Conservation (phyloP, 1,140 invertebrate genomes). For the Colletes latitarsis region DNA sequence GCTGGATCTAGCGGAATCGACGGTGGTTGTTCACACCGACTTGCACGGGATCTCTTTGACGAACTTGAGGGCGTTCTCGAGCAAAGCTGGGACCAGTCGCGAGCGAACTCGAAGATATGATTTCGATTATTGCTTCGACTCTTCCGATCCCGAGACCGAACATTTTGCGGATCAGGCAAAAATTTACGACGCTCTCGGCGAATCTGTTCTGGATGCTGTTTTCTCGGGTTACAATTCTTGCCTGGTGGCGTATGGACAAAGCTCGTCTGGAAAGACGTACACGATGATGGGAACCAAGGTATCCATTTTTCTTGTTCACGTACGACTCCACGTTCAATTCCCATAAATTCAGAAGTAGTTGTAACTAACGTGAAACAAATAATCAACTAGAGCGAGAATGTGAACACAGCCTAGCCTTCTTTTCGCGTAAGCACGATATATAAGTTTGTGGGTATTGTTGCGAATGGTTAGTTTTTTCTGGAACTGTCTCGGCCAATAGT, state of each 20-base stretch:
- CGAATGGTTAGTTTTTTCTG: too few relatives aligned
- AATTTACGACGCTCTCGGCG: slow-evolving; percentile 85
- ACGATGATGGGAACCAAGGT: slow-evolving; percentile 87
- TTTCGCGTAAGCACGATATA: too few relatives aligned
- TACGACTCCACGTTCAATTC: too few relatives aligned
- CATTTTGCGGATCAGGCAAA: slow-evolving; percentile 85
- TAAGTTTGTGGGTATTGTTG: too few relatives aligned
- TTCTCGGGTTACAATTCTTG: slow-evolving; percentile 84
- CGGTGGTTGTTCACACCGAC: slow-evolving; percentile 66
- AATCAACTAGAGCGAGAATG: too few relatives aligned
- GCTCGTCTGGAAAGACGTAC: slow-evolving; percentile 89
- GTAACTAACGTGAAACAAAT: too few relatives aligned
- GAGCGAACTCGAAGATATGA: slow-evolving; percentile 85
- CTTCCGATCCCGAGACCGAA: slow-evolving; percentile 78
- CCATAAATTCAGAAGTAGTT: too few relatives aligned
- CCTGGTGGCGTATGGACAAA: slow-evolving; percentile 90
- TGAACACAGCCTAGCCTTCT: too few relatives aligned
- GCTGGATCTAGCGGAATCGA: slow-evolving; percentile 65
- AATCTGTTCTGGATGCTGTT: slow-evolving; percentile 83
- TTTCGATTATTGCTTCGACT: slow-evolving; percentile 88
- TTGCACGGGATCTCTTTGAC: slow-evolving; percentile 67
- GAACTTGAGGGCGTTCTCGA: slow-evolving; percentile 83
- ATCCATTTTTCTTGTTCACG: neutral
- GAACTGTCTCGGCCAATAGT: too few relatives aligned
- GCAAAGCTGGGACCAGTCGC: slow-evolving; percentile 85